Evolutionary conservation across 2,888 invertebrate genomes (phyloP), one percentile per base, ranked within the genome.

Genomic region (Gonocerus acuteangulatus): DNA sequence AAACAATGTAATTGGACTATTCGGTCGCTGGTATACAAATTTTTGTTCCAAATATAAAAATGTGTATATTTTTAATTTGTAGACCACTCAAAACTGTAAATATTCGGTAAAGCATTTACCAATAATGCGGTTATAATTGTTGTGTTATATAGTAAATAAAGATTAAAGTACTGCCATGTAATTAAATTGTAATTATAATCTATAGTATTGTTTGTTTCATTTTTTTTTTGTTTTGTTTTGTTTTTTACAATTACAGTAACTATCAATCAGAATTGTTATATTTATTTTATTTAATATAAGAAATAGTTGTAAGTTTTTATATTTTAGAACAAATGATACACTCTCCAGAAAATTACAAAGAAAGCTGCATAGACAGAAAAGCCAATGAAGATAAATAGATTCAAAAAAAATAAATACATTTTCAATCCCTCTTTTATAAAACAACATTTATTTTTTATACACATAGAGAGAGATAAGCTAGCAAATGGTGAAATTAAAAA

Each of bases 221-320:
- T 22, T 23, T 22, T 47, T 19, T 48, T 21, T 48, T 22, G 15
- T 48, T 22, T 27, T 51, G 16, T 51, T 34, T 51, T 16, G 18
- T 45, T 15, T 45, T 39, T 39, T 39, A n/a, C 13, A n/a, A n/a
- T 39, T 39, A 39, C 15, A n/a, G 3, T 51, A 16, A 19, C 21
- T 51, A 34, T 34, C 15, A 42, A 39, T 42, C 42, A 48, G 13
- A 54, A 42, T 54, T 54, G 36, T 51, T 54, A 42, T 54, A 54
- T 54, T 54, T 54, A 54, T 54, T 54, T 54, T 54, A 54, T 54
- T 54, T 42, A 51, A 34, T 15, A 16, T 54, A 54, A 42, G 54
- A 54, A 54, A 23, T 54, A 54, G 42, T 19, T 13, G 1, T 52
- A 39, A 54, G 22, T 34, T 21, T 1, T 42, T 18, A 34, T 51